These are phyloP conservation scores for Syngnathus acus DNA, from an alignment of 2,797 vertebrate species.

Conservation along the genomic window DNA sequence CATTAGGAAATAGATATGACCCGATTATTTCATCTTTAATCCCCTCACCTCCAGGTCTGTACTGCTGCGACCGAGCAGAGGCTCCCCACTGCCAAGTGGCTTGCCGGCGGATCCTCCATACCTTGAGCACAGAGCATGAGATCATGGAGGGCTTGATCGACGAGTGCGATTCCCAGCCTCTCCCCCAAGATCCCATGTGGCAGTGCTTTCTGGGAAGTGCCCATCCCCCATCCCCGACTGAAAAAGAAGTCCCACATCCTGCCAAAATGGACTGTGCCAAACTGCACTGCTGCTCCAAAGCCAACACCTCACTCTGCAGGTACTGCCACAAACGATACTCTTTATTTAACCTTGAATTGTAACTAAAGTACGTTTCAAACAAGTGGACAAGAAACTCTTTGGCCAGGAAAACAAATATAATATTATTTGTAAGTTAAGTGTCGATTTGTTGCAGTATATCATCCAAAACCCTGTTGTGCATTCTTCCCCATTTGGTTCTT, in stretches of 20 bases:
- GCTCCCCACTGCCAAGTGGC: slow-evolving; percentile 84
- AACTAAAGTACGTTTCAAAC: background rate
- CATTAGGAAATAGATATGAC: no score
- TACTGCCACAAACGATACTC: slow-evolving; percentile 28
- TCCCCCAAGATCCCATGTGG: slow-evolving; percentile 98
- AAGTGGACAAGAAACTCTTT: background rate
- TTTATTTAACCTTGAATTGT: background rate
- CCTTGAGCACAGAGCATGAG: slow-evolving; percentile 93
- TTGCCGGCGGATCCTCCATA: slow-evolving; percentile 87
- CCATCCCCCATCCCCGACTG: slow-evolving; percentile 77
- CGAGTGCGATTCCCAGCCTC: slow-evolving; percentile 87
- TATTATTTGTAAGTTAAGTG: no score
- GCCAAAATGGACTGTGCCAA: slow-evolving; percentile 93
- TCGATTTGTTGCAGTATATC: no score
- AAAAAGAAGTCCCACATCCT: slow-evolving; percentile 82
- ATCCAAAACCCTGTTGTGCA: no score
- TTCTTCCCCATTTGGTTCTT: no score
- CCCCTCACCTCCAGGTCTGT: slow-evolving; percentile 72
- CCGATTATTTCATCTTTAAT: background rate
- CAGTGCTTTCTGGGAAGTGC: slow-evolving; percentile 93
- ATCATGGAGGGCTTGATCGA: slow-evolving; percentile 94
- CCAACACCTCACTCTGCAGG: slow-evolving; percentile 93
- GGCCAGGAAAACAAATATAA: background rate
- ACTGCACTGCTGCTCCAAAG: slow-evolving; percentile 96
- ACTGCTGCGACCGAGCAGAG: slow-evolving; percentile 94